Base-by-base conservation (phyloP, 1,140 invertebrate genomes). In the Trichoplusia ni region DNA sequence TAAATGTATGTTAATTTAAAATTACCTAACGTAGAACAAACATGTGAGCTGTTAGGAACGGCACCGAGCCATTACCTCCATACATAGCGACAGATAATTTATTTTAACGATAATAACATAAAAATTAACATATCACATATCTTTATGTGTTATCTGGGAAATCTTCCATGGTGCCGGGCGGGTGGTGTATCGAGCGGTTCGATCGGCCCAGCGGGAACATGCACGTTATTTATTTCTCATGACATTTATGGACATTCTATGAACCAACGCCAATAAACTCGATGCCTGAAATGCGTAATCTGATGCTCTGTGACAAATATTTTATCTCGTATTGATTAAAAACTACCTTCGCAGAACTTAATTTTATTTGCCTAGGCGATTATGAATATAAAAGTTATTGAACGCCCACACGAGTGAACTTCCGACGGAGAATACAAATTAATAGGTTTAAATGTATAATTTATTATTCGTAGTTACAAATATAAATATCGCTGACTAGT, bases 191-290 rank as follows among this genome's bases (percentile, higher is more conserved):
- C 70, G 38, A 47, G 33, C 42, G 35, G 40, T 44, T 47, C 49
- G 69, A 68, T 70, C 72, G 51, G 23, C 61, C 47, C 64, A 23
- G 25, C 59, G 33, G 64, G 65, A 47, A 33, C 56, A 44, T 63
- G 66, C 25, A 49, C 29, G 46, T 78, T 74, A 86, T 85, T 81
- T 84, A 86, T 84, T 77, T 78, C 58, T 72, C 63, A 75, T 81
- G 85, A 84, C 83, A 79, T 84, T 88, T 82, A 88, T 86, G 73
- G 73, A 73, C 66, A 79, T 81, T 76, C 79, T 82, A 81, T 79
- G 71, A 73, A 74, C 35, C 62, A 62, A 66, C 80, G 71, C 65
- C 77, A 83, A 80, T 86, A 84, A 80, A 81, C 53, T 47, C 49
- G 66, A 67, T 73, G 72, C 73, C 68, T 75, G 77, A 77, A 82